Evolutionary conservation across 1,140 invertebrate genomes (phyloP).

Genomic region (Idris sp.): DNA sequence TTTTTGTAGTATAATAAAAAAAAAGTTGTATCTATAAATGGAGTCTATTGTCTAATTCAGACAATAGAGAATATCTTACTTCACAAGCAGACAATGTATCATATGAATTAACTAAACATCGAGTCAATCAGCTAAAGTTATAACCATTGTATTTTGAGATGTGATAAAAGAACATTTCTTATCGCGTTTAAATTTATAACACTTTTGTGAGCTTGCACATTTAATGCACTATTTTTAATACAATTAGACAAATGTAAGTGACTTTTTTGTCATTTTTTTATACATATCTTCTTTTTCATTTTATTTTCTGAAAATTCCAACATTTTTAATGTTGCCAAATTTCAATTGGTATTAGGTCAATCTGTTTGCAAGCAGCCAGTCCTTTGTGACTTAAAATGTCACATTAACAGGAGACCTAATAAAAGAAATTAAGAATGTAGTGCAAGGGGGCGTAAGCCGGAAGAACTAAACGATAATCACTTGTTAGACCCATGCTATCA

Average conservation of each 20-base stretch:
- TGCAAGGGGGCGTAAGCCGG: slow-evolving; percentile 44
- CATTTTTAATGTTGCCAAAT: neutral
- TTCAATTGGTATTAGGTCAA: neutral
- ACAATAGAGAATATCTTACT: slow-evolving; percentile 14
- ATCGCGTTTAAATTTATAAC: too few species aligned
- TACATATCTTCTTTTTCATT: too few species aligned
- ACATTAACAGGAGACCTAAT: slow-evolving; percentile 37
- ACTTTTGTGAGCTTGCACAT: too few species aligned
- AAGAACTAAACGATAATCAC: slow-evolving; percentile 27
- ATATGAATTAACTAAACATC: slow-evolving; percentile 8
- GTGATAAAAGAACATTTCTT: neutral
- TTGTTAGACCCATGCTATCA: slow-evolving; percentile 25
- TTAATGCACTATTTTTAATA: too few species aligned
- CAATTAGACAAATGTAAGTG: too few species aligned
- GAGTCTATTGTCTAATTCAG: slow-evolving; percentile 10
- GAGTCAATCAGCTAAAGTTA: slow-evolving; percentile 4
- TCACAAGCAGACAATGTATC: slow-evolving; percentile 6
- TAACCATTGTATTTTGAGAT: slow-evolving; percentile 1
- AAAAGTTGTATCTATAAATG: too few species aligned
- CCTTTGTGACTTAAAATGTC: slow-evolving; percentile 16
- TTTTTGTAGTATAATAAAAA: too few species aligned
- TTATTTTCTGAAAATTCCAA: neutral
- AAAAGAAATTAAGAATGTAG: slow-evolving; percentile 33
- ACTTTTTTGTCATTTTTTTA: too few species aligned
- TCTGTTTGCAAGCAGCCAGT: slow-evolving; percentile 15